Conservation (phyloP, 2,797 vertebrate genomes). For the Peromyscus attwateri region DNA sequence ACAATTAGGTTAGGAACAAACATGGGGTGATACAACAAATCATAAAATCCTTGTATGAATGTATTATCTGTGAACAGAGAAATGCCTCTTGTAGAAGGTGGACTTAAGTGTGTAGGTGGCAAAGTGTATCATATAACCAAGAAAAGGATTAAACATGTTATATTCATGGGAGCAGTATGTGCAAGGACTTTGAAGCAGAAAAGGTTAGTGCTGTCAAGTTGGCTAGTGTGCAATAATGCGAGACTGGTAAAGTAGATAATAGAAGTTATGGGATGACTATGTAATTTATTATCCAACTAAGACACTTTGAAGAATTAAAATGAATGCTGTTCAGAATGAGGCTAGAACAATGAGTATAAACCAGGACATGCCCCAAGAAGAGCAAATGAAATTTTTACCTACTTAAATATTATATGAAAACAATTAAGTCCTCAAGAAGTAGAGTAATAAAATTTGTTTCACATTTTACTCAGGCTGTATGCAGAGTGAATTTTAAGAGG, state of each 20-base stretch:
- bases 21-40: background rate
- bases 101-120: background rate
- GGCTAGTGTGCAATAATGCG: background rate
- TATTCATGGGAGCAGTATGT: background rate
- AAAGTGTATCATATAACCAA: background rate
- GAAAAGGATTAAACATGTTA: background rate
- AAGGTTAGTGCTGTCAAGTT: background rate
- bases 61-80: background rate
- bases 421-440: background rate
- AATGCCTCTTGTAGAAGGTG: background rate
- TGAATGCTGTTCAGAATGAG: background rate
- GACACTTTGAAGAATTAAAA: background rate
- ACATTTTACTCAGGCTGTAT: background rate
- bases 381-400: background rate
- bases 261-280: background rate
- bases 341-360: background rate
- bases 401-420: conserved; percentile 31
- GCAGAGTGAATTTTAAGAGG: background rate
- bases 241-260: background rate
- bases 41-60: background rate
- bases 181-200: background rate
- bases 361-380: background rate
- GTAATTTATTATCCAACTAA: background rate
- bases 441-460: background rate
- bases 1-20: background rate